Evolutionary conservation across 1,140 invertebrate genomes (phyloP).

Genomic region (Hyposmocoma kahamanoa): DNA sequence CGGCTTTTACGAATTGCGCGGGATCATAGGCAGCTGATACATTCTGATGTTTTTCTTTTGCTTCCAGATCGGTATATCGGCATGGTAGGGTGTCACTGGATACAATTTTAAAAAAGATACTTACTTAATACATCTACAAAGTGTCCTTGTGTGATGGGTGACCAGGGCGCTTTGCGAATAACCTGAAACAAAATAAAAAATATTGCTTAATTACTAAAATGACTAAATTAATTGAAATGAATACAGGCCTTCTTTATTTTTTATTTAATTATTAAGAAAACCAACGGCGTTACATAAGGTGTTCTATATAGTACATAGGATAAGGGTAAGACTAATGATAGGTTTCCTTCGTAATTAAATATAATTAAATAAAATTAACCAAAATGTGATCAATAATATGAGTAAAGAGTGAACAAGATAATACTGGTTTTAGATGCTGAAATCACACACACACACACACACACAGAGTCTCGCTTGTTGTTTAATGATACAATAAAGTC

Average conservation of each 20-base stretch:
- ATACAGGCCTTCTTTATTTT: no score
- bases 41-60: neutral
- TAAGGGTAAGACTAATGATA: neutral
- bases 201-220: neutral
- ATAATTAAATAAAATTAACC: neutral
- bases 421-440: no score
- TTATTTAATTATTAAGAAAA: no score
- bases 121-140: slow-evolving; percentile 85
- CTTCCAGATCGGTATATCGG: neutral
- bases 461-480: no score
- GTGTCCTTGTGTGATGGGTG: slow-evolving; percentile 80
- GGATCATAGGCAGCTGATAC: no score
- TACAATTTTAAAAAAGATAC: slow-evolving; percentile 21
- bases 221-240: neutral
- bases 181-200: slow-evolving; percentile 32
- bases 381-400: no score
- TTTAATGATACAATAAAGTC: no score
- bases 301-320: neutral
- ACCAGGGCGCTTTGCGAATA: slow-evolving; percentile 59
- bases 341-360: neutral
- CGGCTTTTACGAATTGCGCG: no score
- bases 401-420: no score
- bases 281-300: no score
- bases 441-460: no score
- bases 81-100: neutral